Percentiles rank a stretch among this genome's conserved stretches.
Conservation (phyloP, 2,113 vertebrate species). For the Colistium nudipinnis region DNA sequence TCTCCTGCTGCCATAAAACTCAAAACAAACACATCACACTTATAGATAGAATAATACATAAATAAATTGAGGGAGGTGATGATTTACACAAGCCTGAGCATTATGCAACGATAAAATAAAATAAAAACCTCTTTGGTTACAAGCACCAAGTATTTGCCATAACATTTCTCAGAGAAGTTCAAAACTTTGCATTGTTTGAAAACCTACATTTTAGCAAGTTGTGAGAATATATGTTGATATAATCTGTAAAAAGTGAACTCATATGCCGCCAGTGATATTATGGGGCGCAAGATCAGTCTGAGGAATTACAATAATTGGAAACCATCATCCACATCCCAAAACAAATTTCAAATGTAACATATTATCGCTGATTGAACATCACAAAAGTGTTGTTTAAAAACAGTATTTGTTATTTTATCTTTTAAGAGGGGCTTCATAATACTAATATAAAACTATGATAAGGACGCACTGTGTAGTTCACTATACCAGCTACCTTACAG, state of each 20-base stretch:
- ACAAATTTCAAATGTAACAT: constrained; percentile 1
- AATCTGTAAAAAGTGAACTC: neutral
- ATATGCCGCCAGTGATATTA: neutral
- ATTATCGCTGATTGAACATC: constrained; percentile 2
- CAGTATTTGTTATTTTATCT: constrained; percentile 7
- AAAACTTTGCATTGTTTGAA: neutral
- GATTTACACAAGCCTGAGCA: constrained; percentile 24
- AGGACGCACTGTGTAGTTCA: constrained; percentile 27
- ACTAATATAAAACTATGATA: constrained; percentile 18
- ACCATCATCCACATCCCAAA: neutral
- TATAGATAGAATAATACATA: constrained; percentile 46
- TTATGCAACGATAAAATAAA: neutral
- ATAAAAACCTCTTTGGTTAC: constrained; percentile 50
- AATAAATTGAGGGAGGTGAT: constrained; percentile 47
- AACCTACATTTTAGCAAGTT: neutral
- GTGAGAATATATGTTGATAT: neutral
- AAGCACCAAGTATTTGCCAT: constrained; percentile 17
- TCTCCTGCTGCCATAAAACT: constrained; percentile 28
- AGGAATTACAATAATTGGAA: neutral
- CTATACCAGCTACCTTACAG: constrained; percentile 16
- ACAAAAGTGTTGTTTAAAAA: constrained; percentile 24
- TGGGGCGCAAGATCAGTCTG: constrained; percentile 11
- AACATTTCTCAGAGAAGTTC: neutral
- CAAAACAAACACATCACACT: constrained; percentile 22
- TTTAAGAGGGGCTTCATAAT: constrained; percentile 19